phyloP scores from a whole-genome alignment of 2,888 invertebrate genomes.

The Pollenia griseotomentosa region DNA sequence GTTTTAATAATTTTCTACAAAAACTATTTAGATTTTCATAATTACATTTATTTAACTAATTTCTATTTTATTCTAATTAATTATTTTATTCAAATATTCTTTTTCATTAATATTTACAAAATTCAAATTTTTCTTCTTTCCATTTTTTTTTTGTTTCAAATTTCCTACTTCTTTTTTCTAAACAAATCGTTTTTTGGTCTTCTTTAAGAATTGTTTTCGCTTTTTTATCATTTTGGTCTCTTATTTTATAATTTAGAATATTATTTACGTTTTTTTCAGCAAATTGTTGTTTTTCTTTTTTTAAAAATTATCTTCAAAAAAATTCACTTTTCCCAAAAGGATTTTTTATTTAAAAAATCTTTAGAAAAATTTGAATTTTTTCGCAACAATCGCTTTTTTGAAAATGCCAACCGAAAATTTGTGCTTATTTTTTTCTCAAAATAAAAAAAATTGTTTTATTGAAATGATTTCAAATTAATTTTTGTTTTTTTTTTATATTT shows the following conservation, averaged over 20 bases:
- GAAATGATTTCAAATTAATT: slow-evolving; percentile 44
- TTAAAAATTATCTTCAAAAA: slow-evolving; percentile 29
- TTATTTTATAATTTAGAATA: slow-evolving; percentile 74
- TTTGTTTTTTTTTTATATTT: slow-evolving; percentile 43
- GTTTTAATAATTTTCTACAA: neutral
- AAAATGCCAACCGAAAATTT: slow-evolving; percentile 68
- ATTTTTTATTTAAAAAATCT: neutral
- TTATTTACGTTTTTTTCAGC: slow-evolving; percentile 71
- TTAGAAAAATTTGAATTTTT: slow-evolving; percentile 53
- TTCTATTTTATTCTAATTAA: neutral
- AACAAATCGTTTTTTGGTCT: slow-evolving; percentile 48
- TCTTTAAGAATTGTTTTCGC: slow-evolving; percentile 9
- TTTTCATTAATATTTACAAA: slow-evolving; percentile 26
- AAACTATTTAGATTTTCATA: neutral
- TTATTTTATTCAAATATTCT: slow-evolving; percentile 2
- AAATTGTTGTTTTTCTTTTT: slow-evolving; percentile 41
- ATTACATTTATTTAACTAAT: slow-evolving; percentile 19
- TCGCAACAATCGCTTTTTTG: slow-evolving; percentile 68
- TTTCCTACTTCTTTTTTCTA: neutral
- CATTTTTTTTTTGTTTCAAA: neutral
- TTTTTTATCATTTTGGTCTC: slow-evolving; percentile 50
- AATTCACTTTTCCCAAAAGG: slow-evolving; percentile 46
- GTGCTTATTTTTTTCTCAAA: slow-evolving; percentile 29
- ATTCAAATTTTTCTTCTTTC: slow-evolving; percentile 6
- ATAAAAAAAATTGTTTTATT: slow-evolving; percentile 6